phyloP scores from a whole-genome alignment of 2,797 vertebrate species.

The Mormyrus proboscirostris region DNA sequence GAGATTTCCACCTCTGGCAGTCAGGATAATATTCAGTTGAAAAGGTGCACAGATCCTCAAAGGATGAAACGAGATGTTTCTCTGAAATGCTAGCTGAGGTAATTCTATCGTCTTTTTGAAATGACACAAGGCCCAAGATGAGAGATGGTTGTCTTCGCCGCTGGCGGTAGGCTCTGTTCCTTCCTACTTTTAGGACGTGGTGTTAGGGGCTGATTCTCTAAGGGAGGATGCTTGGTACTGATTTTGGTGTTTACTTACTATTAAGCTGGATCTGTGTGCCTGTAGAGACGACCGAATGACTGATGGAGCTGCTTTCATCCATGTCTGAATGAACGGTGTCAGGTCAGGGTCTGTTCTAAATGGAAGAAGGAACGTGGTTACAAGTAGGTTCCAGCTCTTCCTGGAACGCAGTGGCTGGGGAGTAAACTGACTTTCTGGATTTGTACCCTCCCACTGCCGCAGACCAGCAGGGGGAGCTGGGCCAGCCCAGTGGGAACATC shows the following conservation, averaged over 20 bases:
- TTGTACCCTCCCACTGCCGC: conserved; percentile 13
- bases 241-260: neutral
- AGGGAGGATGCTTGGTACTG: neutral
- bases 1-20: neutral
- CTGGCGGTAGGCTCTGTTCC: neutral
- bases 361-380: neutral
- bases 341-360: neutral
- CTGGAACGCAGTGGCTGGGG: neutral
- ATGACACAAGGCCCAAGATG: neutral
- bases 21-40: neutral
- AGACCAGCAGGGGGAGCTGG: conserved; percentile 77
- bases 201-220: neutral
- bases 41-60: neutral
- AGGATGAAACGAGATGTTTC: neutral
- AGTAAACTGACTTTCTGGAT: neutral
- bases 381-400: neutral
- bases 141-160: neutral
- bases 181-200: neutral
- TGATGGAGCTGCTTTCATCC: neutral
- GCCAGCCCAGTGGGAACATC: conserved; percentile 71
- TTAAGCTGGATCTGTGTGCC: neutral
- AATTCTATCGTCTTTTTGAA: neutral
- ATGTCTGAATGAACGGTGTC: neutral
- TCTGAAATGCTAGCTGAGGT: neutral
- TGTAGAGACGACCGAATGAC: neutral